phyloP scores from a whole-genome alignment of 1,140 invertebrate species.

The Bombyx mandarina region DNA sequence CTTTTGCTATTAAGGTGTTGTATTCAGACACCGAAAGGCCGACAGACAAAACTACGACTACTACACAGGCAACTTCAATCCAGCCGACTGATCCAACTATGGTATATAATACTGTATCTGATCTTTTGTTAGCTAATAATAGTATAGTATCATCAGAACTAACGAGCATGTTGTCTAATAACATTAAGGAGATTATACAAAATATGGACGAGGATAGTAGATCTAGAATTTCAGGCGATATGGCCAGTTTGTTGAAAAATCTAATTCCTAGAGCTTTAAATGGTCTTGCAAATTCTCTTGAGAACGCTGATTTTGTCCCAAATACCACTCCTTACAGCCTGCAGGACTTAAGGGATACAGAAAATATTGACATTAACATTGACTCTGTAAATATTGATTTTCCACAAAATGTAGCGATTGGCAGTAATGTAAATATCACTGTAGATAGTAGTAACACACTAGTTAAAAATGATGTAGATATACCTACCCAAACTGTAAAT shows the following conservation, averaged over 20 bases:
- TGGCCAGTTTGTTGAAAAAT: slow-evolving; percentile 53
- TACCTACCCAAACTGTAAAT: slow-evolving; percentile 39
- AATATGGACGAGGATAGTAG: slow-evolving; percentile 59
- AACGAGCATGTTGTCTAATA: slow-evolving; percentile 68
- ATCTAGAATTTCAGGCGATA: slow-evolving; percentile 54
- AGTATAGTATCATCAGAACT: slow-evolving; percentile 61
- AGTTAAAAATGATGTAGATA: slow-evolving; percentile 16
- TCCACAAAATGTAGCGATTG: slow-evolving; percentile 37
- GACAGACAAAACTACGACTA: slow-evolving; percentile 52
- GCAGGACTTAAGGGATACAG: slow-evolving; percentile 62
- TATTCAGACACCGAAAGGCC: slow-evolving; percentile 59
- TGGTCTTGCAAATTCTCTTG: slow-evolving; percentile 30
- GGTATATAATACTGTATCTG: slow-evolving; percentile 66
- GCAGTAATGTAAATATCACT: slow-evolving; percentile 45
- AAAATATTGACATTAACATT: slow-evolving; percentile 39
- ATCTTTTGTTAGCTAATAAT: slow-evolving; percentile 63
- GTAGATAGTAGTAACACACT: slow-evolving; percentile 19
- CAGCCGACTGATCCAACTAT: slow-evolving; percentile 55
- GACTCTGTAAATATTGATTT: slow-evolving; percentile 15
- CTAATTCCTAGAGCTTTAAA: slow-evolving; percentile 51
- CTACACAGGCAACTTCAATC: slow-evolving; percentile 39
- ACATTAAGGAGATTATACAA: slow-evolving; percentile 58
- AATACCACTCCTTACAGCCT: slow-evolving; percentile 62
- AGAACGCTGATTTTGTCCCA: slow-evolving; percentile 35
- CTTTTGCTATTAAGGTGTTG: slow-evolving; percentile 65